phyloP scores from a whole-genome alignment of 2,888 invertebrate species.

The Sceliomorpha sp. region DNA sequence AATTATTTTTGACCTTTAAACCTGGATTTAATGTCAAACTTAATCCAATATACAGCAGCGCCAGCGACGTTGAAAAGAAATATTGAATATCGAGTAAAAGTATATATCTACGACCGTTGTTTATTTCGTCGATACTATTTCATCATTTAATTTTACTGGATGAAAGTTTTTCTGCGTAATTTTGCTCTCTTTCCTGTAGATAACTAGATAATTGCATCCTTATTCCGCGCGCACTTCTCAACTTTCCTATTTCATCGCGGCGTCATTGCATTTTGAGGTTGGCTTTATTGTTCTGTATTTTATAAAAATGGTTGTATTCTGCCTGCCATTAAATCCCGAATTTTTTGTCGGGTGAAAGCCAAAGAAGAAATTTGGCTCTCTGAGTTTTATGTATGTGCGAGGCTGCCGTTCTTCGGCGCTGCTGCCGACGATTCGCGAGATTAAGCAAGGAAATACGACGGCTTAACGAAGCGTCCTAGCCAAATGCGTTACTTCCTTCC shows the following conservation, averaged over 20 bases:
- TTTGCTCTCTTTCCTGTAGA: conserved; percentile 16
- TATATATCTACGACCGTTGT: too few species aligned
- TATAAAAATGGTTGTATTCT: conserved; percentile 53
- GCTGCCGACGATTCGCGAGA: conserved; percentile 55
- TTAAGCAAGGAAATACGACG: conserved; percentile 55
- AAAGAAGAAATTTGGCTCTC: conserved; percentile 50
- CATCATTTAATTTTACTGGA: conserved; percentile 13
- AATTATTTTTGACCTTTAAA: too few species aligned
- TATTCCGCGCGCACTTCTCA: conserved; percentile 4
- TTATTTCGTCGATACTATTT: too few species aligned
- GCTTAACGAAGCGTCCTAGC: conserved; percentile 57
- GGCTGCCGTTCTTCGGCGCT: conserved; percentile 24
- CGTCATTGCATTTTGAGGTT: conserved; percentile 53
- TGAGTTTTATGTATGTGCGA: conserved; percentile 41
- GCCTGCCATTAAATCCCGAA: conserved; percentile 42
- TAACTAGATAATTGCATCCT: conserved; percentile 21
- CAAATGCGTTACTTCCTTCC: conserved; percentile 59
- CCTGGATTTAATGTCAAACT: too few species aligned
- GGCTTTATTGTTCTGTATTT: conserved; percentile 51
- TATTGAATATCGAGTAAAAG: too few species aligned
- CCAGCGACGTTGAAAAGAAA: too few species aligned
- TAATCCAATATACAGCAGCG: too few species aligned
- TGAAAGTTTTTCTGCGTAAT: conserved; percentile 25
- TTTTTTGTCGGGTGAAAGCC: conserved; percentile 54
- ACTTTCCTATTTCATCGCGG: conserved; percentile 52